phyloP scores from a whole-genome alignment of 2,113 vertebrate genomes.

The Hydrochoerus hydrochaeris region DNA sequence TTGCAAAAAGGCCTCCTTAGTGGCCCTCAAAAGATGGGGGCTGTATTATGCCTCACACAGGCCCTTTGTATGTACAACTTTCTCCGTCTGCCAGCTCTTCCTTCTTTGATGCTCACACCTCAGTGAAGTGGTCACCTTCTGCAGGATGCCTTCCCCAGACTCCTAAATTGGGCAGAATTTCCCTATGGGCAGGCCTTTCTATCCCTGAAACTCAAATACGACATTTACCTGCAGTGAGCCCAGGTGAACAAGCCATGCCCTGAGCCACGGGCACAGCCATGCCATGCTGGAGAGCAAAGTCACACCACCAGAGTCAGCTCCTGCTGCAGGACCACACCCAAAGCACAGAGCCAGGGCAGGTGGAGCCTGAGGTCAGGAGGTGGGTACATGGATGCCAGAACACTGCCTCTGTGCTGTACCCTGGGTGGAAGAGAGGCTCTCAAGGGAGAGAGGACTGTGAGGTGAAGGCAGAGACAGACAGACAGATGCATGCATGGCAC shows the following conservation, averaged over 20 bases:
- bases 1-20: not conserved
- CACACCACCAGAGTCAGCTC: not conserved
- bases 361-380: not conserved
- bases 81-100: not conserved
- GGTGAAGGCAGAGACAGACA: not conserved
- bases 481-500: not conserved
- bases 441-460: not conserved
- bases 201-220: not conserved
- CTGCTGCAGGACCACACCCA: too few relatives aligned
- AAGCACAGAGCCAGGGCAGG: not conserved
- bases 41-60: not conserved
- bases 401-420: not conserved
- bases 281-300: fast-evolving
- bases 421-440: not conserved
- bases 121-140: not conserved
- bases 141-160: not conserved
- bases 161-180: not conserved
- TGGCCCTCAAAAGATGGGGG: not conserved
- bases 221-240: not conserved
- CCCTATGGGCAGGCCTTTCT: not conserved
- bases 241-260: too few relatives aligned
- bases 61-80: not conserved
- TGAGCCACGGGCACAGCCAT: fast-evolving
- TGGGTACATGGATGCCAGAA: not conserved
- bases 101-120: not conserved